Base-by-base conservation (phyloP, 2,113 vertebrate genomes). In the Daboia siamensis region DNA sequence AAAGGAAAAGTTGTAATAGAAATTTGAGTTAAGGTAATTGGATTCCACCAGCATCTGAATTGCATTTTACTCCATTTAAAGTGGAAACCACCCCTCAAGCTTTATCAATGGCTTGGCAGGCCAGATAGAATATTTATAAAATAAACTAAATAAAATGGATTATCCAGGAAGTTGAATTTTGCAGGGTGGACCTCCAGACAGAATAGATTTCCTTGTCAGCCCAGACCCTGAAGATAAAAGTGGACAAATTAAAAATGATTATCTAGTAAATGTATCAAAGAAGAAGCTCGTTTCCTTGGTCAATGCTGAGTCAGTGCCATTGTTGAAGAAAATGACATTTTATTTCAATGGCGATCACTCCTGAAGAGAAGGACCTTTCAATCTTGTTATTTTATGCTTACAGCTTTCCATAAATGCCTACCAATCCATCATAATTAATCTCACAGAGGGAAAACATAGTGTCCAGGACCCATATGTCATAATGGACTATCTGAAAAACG, bases 391-490 rank as follows among this genome's bases (percentile, higher is more conserved):
- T n/a, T 17, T 88, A 0, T 89, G 33, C 48, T 95, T 92, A 20
- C 90, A 99, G 99, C 91, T 92, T 52, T 94, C 97, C 39, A 94
- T 96, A 0, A 93, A 97, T 0, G 96, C 96, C 24, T 98, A 98
- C 94, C 93, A 21, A 51, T 96, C 98, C 44, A 92, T 98, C 91
- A 92, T 97, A 91, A 92, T 89, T 29, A 96, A 96, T 33, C 93
- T 97, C 84, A 90, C 51, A 0, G 94, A 97, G 85, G 94, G 94
- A 6, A 93, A 95, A 11, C 95, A 90, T 9, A 92, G n/a, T 80
- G 95, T 97, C 87, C 95, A 4, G 17, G 93, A 94, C 1, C 95
- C 97, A 0, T 13, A 87, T 1, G 4, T 93, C 1, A 91, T 96
- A 26, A 91, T 98, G 91, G 94, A 87, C 0, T 96, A 98, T 90